Percentiles rank a stretch among this genome's conserved stretches.
Conservation (phyloP, 2,888 invertebrate species). For the Acleris emargana region DNA sequence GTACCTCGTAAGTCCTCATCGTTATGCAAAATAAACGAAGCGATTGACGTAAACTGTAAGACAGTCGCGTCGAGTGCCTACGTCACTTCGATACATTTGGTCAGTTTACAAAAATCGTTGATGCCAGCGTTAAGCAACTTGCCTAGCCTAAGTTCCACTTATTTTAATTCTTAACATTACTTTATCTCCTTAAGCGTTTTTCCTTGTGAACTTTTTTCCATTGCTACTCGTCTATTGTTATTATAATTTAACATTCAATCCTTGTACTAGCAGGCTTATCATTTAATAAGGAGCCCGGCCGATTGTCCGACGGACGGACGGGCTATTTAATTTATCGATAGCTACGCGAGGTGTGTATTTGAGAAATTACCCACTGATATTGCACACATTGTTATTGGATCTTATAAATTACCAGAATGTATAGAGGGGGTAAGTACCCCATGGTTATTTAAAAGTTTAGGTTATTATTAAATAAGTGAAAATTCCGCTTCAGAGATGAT, state of each 20-base stretch:
- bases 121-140: too few species aligned
- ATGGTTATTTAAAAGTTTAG: slow-evolving; percentile 42
- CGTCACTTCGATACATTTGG: too few species aligned
- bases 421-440: slow-evolving; percentile 65
- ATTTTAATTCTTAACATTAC: too few species aligned
- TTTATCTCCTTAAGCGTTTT: too few species aligned
- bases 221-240: background rate
- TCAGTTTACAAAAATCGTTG: too few species aligned
- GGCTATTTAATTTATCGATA: slow-evolving; percentile 59
- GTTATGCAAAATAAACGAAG: too few species aligned
- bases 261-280: slow-evolving; percentile 45
- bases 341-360: slow-evolving; percentile 72
- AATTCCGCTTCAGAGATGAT: too few species aligned
- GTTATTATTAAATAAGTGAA: too few species aligned
- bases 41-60: too few species aligned
- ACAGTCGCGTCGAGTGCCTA: too few species aligned
- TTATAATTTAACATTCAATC: slow-evolving; percentile 16
- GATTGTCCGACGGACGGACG: slow-evolving; percentile 43
- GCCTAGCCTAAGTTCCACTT: too few species aligned
- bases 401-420: slow-evolving; percentile 72
- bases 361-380: slow-evolving; percentile 75
- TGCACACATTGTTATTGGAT: slow-evolving; percentile 71
- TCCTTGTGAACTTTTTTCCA: background rate
- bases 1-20: too few species aligned
- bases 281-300: slow-evolving; percentile 55